These are phyloP conservation scores for Sprattus sprattus DNA, from an alignment of 2,113 vertebrate genomes.

Conservation along the genomic window DNA sequence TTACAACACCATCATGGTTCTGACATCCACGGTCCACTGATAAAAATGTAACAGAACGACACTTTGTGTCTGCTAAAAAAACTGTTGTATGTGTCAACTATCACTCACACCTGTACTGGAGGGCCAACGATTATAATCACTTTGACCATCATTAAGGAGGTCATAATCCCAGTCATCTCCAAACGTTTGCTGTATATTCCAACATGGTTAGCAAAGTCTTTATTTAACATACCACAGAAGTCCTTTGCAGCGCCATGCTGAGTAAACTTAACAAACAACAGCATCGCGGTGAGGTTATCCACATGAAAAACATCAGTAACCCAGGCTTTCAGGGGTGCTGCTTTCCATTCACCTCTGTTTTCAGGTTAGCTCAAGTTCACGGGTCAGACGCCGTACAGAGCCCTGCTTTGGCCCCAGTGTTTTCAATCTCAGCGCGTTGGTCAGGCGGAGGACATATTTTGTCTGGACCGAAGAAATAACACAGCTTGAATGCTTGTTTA, in stretches of 20 bases:
- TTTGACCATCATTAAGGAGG: background rate
- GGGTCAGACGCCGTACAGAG: background rate
- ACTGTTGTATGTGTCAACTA: background rate
- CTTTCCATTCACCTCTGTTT: conserved; percentile 2
- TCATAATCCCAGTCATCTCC: background rate
- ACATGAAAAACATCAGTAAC: background rate
- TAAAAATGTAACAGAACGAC: too few species aligned
- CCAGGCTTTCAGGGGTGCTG: background rate
- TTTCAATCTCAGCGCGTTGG: background rate
- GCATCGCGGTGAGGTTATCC: background rate
- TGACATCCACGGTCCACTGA: too few species aligned
- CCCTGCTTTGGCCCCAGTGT: background rate
- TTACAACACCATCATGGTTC: too few species aligned
- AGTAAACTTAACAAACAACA: conserved; percentile 17
- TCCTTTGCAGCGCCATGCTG: background rate
- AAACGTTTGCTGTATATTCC: background rate
- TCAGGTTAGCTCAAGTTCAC: conserved; percentile 10
- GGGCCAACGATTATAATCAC: background rate
- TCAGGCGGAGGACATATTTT: conserved; percentile 10
- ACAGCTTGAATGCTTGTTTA: conserved; percentile 21
- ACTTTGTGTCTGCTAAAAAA: too few species aligned
- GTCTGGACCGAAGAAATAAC: background rate
- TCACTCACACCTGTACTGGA: background rate
- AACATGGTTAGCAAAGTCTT: conserved; percentile 16
- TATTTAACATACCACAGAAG: background rate